phyloP scores from a whole-genome alignment of 2,888 invertebrate species.

The Pammene fasciana region DNA sequence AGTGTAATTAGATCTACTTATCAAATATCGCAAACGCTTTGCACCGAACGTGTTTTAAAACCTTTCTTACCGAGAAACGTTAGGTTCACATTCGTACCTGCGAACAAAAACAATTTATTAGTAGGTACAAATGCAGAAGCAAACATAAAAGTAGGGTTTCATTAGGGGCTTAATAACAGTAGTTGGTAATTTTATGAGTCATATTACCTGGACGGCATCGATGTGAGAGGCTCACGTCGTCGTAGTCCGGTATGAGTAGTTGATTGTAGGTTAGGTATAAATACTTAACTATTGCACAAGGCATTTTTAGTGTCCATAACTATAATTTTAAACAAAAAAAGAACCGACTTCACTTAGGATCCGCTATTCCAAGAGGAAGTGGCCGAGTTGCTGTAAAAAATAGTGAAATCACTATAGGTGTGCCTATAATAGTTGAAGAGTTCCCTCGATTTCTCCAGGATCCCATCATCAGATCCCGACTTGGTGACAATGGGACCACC shows the following conservation, averaged over 20 bases:
- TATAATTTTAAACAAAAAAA: too few species aligned
- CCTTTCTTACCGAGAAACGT: slow-evolving; percentile 27
- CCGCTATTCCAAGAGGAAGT: too few species aligned
- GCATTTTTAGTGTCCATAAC: too few species aligned
- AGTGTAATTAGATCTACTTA: slow-evolving; percentile 15
- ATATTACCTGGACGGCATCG: slow-evolving; percentile 46
- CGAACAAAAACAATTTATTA: slow-evolving; percentile 38
- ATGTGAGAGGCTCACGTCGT: slow-evolving; percentile 34
- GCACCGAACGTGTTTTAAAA: slow-evolving; percentile 5
- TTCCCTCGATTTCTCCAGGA: too few species aligned
- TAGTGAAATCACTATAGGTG: too few species aligned
- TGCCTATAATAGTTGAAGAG: too few species aligned
- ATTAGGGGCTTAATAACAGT: slow-evolving; percentile 24
- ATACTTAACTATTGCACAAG: too few species aligned
- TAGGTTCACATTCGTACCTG: slow-evolving; percentile 40
- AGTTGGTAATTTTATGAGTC: slow-evolving; percentile 50
- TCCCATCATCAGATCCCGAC: too few species aligned
- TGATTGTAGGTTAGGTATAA: not conserved
- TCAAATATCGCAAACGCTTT: slow-evolving; percentile 21
- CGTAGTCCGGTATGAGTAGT: not conserved
- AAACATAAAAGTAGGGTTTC: slow-evolving; percentile 25
- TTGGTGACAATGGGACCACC: too few species aligned
- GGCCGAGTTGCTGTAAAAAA: too few species aligned
- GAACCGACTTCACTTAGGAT: too few species aligned
- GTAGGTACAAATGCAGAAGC: slow-evolving; percentile 17